Evolutionary conservation across 2,797 vertebrate species (phyloP).

Genomic region (Gobio occitaniae): DNA sequence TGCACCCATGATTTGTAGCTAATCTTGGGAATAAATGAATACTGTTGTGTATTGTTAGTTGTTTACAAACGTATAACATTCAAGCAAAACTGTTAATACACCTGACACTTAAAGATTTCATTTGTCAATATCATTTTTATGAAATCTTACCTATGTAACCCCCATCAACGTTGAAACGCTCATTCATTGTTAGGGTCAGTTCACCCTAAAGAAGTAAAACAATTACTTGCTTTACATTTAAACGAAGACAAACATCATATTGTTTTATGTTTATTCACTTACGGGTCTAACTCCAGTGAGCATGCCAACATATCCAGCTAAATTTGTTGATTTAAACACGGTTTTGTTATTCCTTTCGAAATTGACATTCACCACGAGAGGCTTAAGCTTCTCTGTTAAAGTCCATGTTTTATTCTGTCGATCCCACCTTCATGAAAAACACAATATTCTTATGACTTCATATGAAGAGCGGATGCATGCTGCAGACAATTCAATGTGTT

Average conservation of each 20-base stretch:
- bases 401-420: conserved; percentile 90
- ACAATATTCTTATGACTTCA: not conserved
- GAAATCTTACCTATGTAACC: conserved; percentile 91
- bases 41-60: not conserved
- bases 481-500: not conserved
- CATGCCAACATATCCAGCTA: conserved; percentile 96
- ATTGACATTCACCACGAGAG: conserved; percentile 88
- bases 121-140: not conserved
- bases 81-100: not conserved
- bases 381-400: conserved; percentile 86
- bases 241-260: not conserved
- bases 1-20: not conserved
- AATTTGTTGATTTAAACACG: conserved; percentile 90
- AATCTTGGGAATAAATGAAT: not conserved
- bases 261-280: conserved; percentile 64
- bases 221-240: not conserved
- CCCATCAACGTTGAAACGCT: conserved; percentile 93
- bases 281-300: conserved; percentile 95
- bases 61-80: not conserved
- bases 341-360: conserved; percentile 90
- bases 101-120: not conserved
- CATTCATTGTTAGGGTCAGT: conserved; percentile 96
- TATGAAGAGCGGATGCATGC: not conserved
- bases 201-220: conserved; percentile 75
- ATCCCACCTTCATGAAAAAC: conserved; percentile 85